Percentiles rank a stretch among this genome's conserved stretches.
Evolutionary conservation across 2,113 vertebrate genomes (phyloP).

Genomic region (Triplophysa tibetana): DNA sequence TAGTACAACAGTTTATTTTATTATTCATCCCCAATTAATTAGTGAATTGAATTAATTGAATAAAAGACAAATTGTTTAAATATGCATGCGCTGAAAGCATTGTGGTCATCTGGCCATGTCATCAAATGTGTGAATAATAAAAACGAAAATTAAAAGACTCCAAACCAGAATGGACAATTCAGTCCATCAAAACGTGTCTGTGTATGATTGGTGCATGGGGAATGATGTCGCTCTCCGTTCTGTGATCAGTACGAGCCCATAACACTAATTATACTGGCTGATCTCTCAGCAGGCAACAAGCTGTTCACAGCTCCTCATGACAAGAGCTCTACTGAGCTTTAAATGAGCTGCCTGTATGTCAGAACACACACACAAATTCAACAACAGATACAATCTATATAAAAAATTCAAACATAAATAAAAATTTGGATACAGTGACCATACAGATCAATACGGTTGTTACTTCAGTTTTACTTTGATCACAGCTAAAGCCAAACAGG

Average conservation of each 20-base stretch:
- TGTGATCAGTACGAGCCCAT: constrained; percentile 23
- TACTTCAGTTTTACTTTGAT: background rate
- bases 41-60: background rate
- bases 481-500: too few relatives aligned
- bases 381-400: background rate
- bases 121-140: constrained; percentile 2
- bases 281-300: constrained; percentile 53
- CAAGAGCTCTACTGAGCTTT: constrained; percentile 19
- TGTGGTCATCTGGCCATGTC: background rate
- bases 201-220: background rate
- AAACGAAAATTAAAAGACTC: background rate
- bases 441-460: background rate
- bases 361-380: constrained; percentile 10
- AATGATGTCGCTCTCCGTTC: background rate
- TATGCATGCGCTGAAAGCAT: background rate
- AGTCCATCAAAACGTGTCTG: background rate
- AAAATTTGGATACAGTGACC: background rate
- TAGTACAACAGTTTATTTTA: background rate
- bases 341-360: constrained; percentile 3
- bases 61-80: constrained; percentile 10
- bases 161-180: background rate
- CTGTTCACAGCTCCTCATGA: constrained; percentile 36
- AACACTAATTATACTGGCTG: constrained; percentile 47
- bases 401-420: background rate
- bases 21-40: constrained; percentile 5